Evolutionary conservation across 2,888 invertebrate species (phyloP).

Genomic region (Cryptocephalus primarius): DNA sequence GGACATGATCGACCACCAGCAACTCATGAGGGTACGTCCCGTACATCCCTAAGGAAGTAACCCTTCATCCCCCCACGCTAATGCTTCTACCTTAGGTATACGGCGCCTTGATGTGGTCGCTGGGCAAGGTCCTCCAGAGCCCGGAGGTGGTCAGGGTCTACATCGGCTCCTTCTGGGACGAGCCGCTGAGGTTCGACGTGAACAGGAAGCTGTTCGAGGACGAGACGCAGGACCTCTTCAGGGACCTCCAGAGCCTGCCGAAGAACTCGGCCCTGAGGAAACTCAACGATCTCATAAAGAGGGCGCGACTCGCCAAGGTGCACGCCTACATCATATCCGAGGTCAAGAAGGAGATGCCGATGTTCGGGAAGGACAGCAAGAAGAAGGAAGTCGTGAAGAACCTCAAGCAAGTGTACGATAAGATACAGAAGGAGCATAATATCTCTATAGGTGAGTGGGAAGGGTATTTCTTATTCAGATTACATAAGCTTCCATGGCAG

Average conservation of each 20-base stretch:
- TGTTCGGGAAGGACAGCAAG: constrained; percentile 93
- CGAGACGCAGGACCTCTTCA: constrained; percentile 89
- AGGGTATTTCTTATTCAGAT: too few species aligned
- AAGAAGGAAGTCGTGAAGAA: constrained; percentile 95
- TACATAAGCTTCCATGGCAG: too few species aligned
- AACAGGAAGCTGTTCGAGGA: constrained; percentile 89
- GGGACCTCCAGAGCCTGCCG: constrained; percentile 88
- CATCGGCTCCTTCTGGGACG: constrained; percentile 98
- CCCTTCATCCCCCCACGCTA: too few species aligned
- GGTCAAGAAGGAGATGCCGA: constrained; percentile 85
- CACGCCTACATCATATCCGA: constrained; percentile 96
- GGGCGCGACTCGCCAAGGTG: constrained; percentile 92
- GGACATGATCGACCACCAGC: constrained; percentile 98
- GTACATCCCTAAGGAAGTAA: too few species aligned
- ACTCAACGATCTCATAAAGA: constrained; percentile 94
- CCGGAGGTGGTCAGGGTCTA: constrained; percentile 99
- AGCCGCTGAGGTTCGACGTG: constrained; percentile 83
- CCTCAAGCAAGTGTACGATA: constrained; percentile 75
- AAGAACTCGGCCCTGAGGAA: constrained; percentile 93
- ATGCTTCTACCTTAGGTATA: too few species aligned
- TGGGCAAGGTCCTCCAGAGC: constrained; percentile 95
- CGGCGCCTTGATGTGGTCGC: constrained; percentile 98
- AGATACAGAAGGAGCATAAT: constrained; percentile 81
- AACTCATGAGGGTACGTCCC: constrained; percentile 70
- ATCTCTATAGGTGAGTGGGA: constrained; percentile 61